Base-by-base conservation (phyloP, 2,888 invertebrate genomes). In the Lasioglossum morio region DNA sequence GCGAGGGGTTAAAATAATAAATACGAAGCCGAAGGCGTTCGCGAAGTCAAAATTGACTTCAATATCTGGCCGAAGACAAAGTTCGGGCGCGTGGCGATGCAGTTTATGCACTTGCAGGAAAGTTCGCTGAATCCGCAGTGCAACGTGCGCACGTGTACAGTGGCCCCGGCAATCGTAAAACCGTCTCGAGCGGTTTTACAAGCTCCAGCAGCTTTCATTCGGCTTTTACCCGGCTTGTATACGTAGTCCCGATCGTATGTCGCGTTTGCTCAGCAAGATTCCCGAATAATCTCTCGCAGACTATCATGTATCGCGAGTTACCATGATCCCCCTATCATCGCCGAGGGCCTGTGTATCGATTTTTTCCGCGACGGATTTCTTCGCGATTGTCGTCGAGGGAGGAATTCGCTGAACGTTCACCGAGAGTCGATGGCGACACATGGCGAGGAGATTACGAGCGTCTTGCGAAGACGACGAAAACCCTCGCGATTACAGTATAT, bases 341-440 rank as follows among this genome's bases (percentile, higher is more conserved):
- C 46, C 37, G 53, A 19, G 27, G 73, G n/a, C 34, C 48, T n/a
- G 23, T 34, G 43, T 70, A 86, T 86, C 86, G 86, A 87, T 79
- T 79, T 77, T 77, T 69, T 69, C 46, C 75, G 69, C 14, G 37
- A 10, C 37, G 72, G 75, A 76, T 81, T 79, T 87, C 57, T 30
- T 5, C 53, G 81, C 73, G 48, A 76, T 79, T 63, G 53, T 2
- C 43, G 23, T n/a, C 2, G 30, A 2, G 72, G 63, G 34, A 74
- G 81, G 46, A 40, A 34, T 12, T 81, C 30, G 34, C 70, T 48
- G 19, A 30, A 30, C 48, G 82, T 23, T 48, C 75, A 75, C 48
- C 66, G 66, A 72, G 66, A 27, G 53, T 27, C 40, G 60, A 27
- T 53, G 83, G 80, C 46, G 81, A 81, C 81, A 84, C 57, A 84